phyloP scores from a whole-genome alignment of 2,113 vertebrate genomes.

The Poeciliopsis turrubarensis region DNA sequence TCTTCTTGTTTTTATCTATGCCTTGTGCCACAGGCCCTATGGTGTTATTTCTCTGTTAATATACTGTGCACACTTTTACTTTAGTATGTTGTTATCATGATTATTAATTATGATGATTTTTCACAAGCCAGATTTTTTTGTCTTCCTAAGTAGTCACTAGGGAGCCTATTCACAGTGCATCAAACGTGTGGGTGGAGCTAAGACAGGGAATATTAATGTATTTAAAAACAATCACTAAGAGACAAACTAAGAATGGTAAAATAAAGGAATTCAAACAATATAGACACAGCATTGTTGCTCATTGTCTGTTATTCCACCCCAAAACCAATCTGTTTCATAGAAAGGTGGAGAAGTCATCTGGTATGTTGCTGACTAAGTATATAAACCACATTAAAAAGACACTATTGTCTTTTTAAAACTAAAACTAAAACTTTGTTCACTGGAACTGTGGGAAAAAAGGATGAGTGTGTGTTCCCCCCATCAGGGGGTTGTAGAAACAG shows the following conservation, averaged over 20 bases:
- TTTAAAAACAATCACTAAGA: too few species aligned
- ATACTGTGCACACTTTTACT: too few species aligned
- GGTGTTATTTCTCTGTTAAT: too few species aligned
- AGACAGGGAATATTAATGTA: too few species aligned
- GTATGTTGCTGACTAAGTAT: slow-evolving; percentile 38
- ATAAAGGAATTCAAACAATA: not conserved
- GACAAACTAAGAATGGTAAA: not conserved
- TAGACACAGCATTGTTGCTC: not conserved
- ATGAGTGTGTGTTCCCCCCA: slow-evolving; percentile 12
- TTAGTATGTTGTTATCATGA: too few species aligned
- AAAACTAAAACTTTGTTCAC: slow-evolving; percentile 1
- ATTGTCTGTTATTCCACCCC: slow-evolving; percentile 2
- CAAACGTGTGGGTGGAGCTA: too few species aligned
- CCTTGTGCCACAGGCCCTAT: too few species aligned
- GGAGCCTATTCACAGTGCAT: too few species aligned
- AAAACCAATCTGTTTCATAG: not conserved
- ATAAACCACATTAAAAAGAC: slow-evolving; percentile 3
- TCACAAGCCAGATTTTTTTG: too few species aligned
- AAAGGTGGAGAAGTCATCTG: slow-evolving; percentile 48
- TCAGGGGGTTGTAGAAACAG: slow-evolving; percentile 43
- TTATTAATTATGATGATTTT: too few species aligned
- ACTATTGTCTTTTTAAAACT: slow-evolving; percentile 17
- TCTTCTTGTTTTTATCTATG: too few species aligned
- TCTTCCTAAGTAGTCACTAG: too few species aligned
- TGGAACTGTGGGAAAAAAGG: slow-evolving; percentile 14